Conservation (phyloP, 2,797 vertebrate species). For the Myotis daubentonii region DNA sequence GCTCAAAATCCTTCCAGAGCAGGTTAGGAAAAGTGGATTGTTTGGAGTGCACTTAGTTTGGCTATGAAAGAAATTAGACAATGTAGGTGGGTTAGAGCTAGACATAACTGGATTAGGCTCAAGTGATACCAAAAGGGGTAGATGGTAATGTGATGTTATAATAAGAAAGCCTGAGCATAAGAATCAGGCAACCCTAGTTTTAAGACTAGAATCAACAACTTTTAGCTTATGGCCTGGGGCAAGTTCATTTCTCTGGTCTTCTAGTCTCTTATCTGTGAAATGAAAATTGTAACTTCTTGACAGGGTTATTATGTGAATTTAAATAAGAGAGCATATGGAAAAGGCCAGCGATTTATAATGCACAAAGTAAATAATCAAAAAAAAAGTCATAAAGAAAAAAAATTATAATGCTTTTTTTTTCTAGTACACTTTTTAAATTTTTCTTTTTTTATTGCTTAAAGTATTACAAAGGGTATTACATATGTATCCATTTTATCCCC, state of each 20-base stretch:
- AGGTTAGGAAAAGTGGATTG: neutral
- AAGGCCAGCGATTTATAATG: neutral
- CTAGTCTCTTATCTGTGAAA: slow-evolving; percentile 1
- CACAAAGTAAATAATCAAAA: neutral
- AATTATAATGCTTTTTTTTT: neutral
- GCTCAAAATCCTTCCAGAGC: neutral
- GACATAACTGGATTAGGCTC: neutral
- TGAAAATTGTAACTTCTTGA: neutral
- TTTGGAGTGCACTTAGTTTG: neutral
- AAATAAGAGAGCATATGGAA: neutral
- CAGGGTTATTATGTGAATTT: neutral
- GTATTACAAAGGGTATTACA: no score
- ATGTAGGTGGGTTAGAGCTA: neutral
- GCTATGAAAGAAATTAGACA: neutral
- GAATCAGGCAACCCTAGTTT: neutral
- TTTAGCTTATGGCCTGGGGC: neutral
- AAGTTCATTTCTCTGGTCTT: neutral
- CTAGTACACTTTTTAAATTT: no score
- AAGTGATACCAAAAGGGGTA: neutral
- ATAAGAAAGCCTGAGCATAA: neutral
- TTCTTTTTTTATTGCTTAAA: no score
- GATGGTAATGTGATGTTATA: neutral
- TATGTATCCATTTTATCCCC: no score
- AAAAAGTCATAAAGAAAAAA: neutral
- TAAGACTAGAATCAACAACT: neutral